Evolutionary conservation across 2,113 vertebrate genomes (phyloP).

Genomic region (Synchiropus splendidus): DNA sequence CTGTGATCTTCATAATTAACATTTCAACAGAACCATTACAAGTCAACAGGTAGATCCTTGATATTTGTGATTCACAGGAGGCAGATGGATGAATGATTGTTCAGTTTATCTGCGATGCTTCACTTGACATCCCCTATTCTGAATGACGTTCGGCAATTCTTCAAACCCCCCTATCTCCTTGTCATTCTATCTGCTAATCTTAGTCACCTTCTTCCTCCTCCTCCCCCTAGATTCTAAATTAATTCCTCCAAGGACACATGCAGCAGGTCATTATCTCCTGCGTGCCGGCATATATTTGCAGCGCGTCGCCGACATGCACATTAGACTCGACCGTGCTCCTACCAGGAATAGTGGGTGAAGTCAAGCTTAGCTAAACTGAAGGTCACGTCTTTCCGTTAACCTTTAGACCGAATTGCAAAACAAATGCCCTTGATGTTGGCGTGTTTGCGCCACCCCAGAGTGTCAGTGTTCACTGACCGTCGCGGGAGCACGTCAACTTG

Average conservation of each 20-base stretch:
- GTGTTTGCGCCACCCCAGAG: conserved; percentile 9
- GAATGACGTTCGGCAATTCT: conserved; percentile 8
- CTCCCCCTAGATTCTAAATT: conserved; percentile 10
- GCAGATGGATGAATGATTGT: too few species aligned
- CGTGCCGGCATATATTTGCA: conserved; percentile 24
- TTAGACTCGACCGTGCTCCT: background rate
- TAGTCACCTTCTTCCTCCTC: conserved; percentile 11
- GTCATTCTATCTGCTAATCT: conserved; percentile 22
- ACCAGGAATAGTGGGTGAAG: conserved; percentile 8
- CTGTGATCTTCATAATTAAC: too few species aligned
- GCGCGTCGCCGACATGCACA: conserved; percentile 11
- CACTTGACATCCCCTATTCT: background rate
- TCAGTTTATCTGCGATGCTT: too few species aligned
- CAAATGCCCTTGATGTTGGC: conserved; percentile 6
- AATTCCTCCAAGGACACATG: conserved; percentile 38
- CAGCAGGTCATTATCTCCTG: conserved; percentile 25
- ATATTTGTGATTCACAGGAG: too few species aligned
- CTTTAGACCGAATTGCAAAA: background rate
- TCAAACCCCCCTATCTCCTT: conserved; percentile 10
- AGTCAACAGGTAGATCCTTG: too few species aligned
- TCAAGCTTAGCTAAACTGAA: conserved; percentile 17
- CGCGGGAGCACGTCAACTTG: conserved; percentile 18
- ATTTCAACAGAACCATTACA: too few species aligned
- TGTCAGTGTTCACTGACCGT: conserved; percentile 3
- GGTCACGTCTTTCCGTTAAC: conserved; percentile 2